Conservation (phyloP, 2,888 invertebrate species). For the Hirtodrosophila histrioides region DNA sequence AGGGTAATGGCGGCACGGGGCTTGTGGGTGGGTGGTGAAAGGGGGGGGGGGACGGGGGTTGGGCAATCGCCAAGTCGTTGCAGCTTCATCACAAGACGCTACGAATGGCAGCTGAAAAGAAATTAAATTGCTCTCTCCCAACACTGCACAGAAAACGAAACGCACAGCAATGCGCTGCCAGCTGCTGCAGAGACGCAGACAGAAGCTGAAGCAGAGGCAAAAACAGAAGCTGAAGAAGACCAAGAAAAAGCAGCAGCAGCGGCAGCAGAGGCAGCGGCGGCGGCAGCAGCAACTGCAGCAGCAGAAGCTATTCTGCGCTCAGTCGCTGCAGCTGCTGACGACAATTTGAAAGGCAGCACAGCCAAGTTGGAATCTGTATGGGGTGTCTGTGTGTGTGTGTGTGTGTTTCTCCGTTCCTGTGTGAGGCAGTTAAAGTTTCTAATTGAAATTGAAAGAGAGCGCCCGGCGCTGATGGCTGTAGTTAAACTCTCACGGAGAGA, state of each 20-base stretch:
- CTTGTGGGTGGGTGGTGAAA: slow-evolving; percentile 3
- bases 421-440: slow-evolving; percentile 72
- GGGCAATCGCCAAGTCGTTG: slow-evolving; percentile 49
- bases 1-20: not conserved
- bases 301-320: slow-evolving; percentile 21
- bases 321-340: slow-evolving; percentile 56
- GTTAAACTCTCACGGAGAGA: slow-evolving; percentile 36
- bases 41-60: too few species aligned
- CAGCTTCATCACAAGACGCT: slow-evolving; percentile 71
- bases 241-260: slow-evolving; percentile 1
- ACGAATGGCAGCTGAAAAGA: slow-evolving; percentile 70
- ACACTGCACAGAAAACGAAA: slow-evolving; percentile 43
- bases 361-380: slow-evolving; percentile 19
- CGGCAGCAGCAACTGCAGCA: not conserved
- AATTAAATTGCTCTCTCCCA: slow-evolving; percentile 68
- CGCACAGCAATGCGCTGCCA: slow-evolving; percentile 39
- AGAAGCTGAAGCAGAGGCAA: slow-evolving; percentile 3
- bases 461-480: slow-evolving; percentile 45
- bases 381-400: slow-evolving; percentile 3
- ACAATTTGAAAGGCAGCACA: slow-evolving; percentile 52
- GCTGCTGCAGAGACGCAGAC: slow-evolving; percentile 20
- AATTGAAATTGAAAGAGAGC: slow-evolving; percentile 77
- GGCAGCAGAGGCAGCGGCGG: not conserved
- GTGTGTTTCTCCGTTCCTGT: slow-evolving; percentile 15
- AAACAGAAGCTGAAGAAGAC: not conserved